Base-by-base conservation (phyloP, 2,797 vertebrate species). In the Danio aesculapii region DNA sequence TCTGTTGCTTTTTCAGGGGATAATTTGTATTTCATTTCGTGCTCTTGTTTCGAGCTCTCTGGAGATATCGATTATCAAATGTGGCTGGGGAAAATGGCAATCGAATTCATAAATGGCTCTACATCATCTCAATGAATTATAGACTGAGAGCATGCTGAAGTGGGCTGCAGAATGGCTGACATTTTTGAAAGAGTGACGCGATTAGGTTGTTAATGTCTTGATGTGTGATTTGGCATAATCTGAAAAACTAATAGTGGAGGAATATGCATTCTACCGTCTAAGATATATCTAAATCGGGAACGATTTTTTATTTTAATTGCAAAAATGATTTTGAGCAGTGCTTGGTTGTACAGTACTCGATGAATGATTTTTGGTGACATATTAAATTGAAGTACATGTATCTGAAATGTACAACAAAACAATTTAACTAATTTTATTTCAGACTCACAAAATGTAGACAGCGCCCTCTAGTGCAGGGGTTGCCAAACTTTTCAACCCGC, bases 51-150 rank as follows among this genome's bases (percentile, higher is more conserved):
- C 2, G 8, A 55, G 7, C 55, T 69, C 63, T 75, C 16, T 44
- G 13, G 69, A 75, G 58, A 80, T 63, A 64, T 75, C 11, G 57
- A 74, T 57, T 80, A 58, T 43, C 77, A 61, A 75, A 72, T 8
- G 46, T 50, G 44, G 44, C 30, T 21, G 59, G 43, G 47, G 69
- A 52, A 77, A 72, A 61, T 53, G 47, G 30, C 53, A 17, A 63
- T 41, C 30, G 78, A 73, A 58, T 75, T 82, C 55, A 62, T 63
- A 63, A 79, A 73, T 1, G 14, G 49, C 71, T 70, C 58, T 81
- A 55, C 13, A 61, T 41, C 47, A 47, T 77, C 50, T 78, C 46
- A 19, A 78, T 63, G 63, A 84, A 79, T 79, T 62, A 77, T 64
- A 47, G 16, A 49, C 57, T 0, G 14, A 13, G 41, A 68, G 64